Evolutionary conservation across 2,888 invertebrate species (phyloP), one percentile per base, ranked within the genome.

Genomic region (Mesoligia furuncula): DNA sequence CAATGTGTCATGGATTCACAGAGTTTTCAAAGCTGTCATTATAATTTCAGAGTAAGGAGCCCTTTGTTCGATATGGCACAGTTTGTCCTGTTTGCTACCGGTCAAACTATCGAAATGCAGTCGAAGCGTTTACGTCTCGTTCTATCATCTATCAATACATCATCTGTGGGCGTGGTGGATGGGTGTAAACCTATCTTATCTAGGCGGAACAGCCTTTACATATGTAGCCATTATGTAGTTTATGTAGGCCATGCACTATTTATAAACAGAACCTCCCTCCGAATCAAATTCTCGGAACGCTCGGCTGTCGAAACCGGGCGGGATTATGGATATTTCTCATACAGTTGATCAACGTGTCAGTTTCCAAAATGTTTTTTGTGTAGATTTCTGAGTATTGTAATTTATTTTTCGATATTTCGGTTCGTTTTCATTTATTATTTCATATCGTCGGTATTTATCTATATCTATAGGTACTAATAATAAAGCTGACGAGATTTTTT

Each of bases 151-250:
- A 62, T 59, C n/a, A 79, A 54, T 42, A 57, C 5, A 48, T 3
- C 8, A 6, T 15, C 1, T 15, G 48, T 67, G 61, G 77, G 81
- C 77, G 81, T 54, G 76, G 15, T 66, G 9, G 45, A 48, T 54
- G 65, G 59, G 65, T 31, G 75, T 59, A 69, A 65, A 45, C 27
- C 17, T 59, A 42, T 13, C 31, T 20, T 24, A 31, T 74, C 31
- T 66, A 54, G 42, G 20, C 59, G 66, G 6, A 59, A n/a, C 15
- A n/a, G 24, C 5, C 20, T 31, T 64, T 31, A 81, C 20, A 24
- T 57, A 54, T 54, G n/a, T 54, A 54, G 54, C 54, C 24, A n/a
- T 54, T 57, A 51, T 20, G 51, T 51, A 51, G 20, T 9, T 13
- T 59, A 31, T 61, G 61, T 42, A 64, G 20, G 20, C 2, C n/a